Evolutionary conservation across 2,113 vertebrate genomes (phyloP).

Genomic region (Lophius piscatorius): DNA sequence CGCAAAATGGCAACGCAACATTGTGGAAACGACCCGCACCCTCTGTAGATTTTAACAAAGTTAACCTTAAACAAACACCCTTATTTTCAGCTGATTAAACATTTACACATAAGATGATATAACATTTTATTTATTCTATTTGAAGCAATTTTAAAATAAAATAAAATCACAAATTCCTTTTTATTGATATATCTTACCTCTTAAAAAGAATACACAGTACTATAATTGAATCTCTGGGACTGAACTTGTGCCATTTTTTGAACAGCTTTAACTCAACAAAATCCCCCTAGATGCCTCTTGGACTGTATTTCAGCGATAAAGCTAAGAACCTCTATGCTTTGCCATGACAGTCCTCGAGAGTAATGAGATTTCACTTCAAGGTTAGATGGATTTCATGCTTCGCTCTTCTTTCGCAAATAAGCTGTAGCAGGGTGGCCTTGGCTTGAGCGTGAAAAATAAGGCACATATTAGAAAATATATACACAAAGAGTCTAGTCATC

Average conservation of each 20-base stretch:
- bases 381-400: slow-evolving; percentile 63
- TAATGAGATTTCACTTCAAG: slow-evolving; percentile 71
- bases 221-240: slow-evolving; percentile 7
- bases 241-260: slow-evolving; percentile 7
- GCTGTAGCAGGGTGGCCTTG: slow-evolving; percentile 16
- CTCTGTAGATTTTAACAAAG: no score
- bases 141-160: no score
- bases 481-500: slow-evolving; percentile 11
- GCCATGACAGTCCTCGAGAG: slow-evolving; percentile 53
- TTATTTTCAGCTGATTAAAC: no score
- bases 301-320: slow-evolving; percentile 55
- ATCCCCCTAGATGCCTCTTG: slow-evolving; percentile 41
- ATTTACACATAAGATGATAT: no score
- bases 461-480: slow-evolving; percentile 18
- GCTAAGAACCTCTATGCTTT: slow-evolving; percentile 48
- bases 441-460: slow-evolving; percentile 27
- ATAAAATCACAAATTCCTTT: no score
- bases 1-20: no score
- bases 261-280: slow-evolving; percentile 51
- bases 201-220: neutral
- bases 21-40: no score
- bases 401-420: slow-evolving; percentile 47
- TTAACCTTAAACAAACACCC: no score
- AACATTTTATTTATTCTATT: no score
- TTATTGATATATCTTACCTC: no score